A percentile compares a stretch with the other conserved stretches of the same genome.
phyloP scores from a whole-genome alignment of 1,140 invertebrate species.

The Fopius arisanus region DNA sequence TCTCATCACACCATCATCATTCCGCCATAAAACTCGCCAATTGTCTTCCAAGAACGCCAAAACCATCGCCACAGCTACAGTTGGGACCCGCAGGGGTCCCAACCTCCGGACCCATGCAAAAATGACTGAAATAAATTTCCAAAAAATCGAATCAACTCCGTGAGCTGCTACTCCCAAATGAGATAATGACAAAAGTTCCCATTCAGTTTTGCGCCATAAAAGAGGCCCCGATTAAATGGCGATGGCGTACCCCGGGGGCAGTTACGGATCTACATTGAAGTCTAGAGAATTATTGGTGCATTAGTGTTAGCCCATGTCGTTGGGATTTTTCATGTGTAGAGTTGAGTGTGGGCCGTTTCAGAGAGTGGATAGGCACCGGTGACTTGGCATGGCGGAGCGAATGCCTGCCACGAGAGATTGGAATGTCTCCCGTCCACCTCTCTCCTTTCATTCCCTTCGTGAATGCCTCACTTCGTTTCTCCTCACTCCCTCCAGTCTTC shows the following conservation, averaged over 20 bases:
- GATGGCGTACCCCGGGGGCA: slow-evolving; percentile 41
- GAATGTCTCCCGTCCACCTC: slow-evolving; percentile 59
- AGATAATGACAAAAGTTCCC: slow-evolving; percentile 30
- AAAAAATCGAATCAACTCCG: slow-evolving; percentile 9
- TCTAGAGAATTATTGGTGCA: background rate
- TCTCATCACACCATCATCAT: background rate
- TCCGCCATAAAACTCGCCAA: background rate
- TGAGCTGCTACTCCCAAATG: slow-evolving; percentile 19
- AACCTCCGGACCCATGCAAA: background rate
- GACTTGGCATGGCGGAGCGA: slow-evolving; percentile 47
- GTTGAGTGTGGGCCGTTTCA: slow-evolving; percentile 8
- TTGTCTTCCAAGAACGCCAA: background rate
- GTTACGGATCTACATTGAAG: slow-evolving; percentile 33
- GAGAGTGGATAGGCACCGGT: slow-evolving; percentile 41
- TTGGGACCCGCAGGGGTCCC: background rate
- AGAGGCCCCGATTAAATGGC: slow-evolving; percentile 4
- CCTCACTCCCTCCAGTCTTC: background rate
- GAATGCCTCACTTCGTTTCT: background rate
- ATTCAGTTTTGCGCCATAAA: slow-evolving; percentile 16
- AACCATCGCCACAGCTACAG: background rate
- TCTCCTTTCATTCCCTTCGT: slow-evolving; percentile 28
- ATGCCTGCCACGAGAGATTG: slow-evolving; percentile 61
- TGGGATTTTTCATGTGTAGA: background rate
- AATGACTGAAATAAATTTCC: background rate
- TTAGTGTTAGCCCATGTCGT: background rate